phyloP scores from a whole-genome alignment of 2,888 invertebrate species.

The Phymatocera aterrima region DNA sequence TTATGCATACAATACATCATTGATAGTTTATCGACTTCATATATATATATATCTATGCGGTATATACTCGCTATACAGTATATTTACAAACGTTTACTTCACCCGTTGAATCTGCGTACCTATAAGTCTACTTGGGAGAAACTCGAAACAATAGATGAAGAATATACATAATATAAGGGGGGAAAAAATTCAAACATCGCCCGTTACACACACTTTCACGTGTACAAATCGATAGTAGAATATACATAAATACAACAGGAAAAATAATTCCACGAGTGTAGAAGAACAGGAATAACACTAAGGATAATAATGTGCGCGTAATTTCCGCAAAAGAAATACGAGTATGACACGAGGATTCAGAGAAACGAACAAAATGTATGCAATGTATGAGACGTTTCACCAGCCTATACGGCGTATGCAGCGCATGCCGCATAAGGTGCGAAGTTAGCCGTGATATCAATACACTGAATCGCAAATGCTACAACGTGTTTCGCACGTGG shows the following conservation, averaged over 20 bases:
- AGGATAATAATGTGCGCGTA: neutral
- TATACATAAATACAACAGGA: neutral
- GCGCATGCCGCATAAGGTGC: constrained; percentile 8
- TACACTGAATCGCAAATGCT: constrained; percentile 9
- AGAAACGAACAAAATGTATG: neutral
- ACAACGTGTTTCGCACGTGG: constrained; percentile 44
- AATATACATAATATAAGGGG: no score
- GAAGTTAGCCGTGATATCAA: constrained; percentile 14
- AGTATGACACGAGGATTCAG: neutral
- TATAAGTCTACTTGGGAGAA: constrained; percentile 14
- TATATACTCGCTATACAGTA: neutral
- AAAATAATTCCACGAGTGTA: neutral
- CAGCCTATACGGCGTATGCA: constrained; percentile 35
- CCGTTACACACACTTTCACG: neutral
- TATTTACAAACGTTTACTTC: constrained; percentile 26
- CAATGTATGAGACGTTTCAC: neutral
- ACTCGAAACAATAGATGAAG: neutral
- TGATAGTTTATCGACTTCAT: neutral
- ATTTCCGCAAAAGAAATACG: neutral
- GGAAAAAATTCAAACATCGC: constrained; percentile 30
- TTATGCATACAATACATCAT: neutral
- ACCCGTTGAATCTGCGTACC: neutral
- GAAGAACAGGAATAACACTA: neutral
- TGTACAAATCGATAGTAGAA: neutral
- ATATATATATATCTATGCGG: neutral